Conservation (phyloP, 2,113 vertebrate genomes). For the Heterocephalus glaber region DNA sequence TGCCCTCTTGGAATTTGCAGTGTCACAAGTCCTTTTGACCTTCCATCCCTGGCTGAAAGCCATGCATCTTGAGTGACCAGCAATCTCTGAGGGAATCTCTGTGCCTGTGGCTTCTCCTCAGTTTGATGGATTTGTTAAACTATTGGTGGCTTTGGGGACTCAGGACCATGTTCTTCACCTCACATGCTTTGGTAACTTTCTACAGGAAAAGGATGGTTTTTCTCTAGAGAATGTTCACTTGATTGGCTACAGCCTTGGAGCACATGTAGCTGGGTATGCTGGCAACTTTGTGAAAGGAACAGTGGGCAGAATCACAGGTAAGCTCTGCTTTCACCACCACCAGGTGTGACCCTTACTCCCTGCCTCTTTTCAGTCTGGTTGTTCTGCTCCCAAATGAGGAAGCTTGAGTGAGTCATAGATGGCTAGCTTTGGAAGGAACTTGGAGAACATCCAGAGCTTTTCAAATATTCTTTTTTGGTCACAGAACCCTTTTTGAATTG, state of each 20-base stretch:
- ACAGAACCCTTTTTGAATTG: not conserved
- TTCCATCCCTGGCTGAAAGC: not conserved
- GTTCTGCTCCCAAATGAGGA: not conserved
- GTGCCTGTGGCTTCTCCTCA: not conserved
- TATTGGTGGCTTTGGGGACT: not conserved
- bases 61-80: not conserved
- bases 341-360: not conserved
- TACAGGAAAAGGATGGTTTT: conserved; percentile 89
- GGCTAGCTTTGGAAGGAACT: not conserved
- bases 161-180: not conserved
- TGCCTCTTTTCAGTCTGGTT: not conserved
- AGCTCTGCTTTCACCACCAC: not conserved
- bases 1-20: not conserved
- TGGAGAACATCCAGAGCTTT: not conserved
- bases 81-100: not conserved
- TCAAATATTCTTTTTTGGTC: not conserved
- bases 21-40: not conserved
- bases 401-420: rapidly evolving
- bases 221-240: conserved; percentile 91
- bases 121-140: not conserved
- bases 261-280: conserved; percentile 95
- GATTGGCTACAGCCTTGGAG: conserved; percentile 97
- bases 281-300: conserved; percentile 90
- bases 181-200: not conserved
- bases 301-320: conserved; percentile 96